Conservation (phyloP, 2,888 invertebrate genomes). For the Platypus cylindrus region DNA sequence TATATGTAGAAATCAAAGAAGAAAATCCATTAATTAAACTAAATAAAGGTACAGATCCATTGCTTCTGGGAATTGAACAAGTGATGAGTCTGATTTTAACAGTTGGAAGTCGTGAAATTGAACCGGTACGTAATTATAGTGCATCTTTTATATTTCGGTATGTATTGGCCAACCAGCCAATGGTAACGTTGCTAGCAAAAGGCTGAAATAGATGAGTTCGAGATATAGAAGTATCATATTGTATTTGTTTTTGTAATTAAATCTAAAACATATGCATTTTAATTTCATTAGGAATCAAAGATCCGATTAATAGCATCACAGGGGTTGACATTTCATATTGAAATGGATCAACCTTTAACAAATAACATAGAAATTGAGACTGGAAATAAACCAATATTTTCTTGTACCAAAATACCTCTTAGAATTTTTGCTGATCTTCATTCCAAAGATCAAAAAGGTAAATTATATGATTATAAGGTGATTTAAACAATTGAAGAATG, state of each 20-base stretch:
- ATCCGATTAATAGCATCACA: slow-evolving; percentile 53
- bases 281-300: slow-evolving; percentile 37
- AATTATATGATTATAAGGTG: slow-evolving; percentile 10
- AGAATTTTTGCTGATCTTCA: slow-evolving; percentile 62
- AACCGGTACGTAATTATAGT: slow-evolving; percentile 43
- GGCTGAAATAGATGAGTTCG: background rate
- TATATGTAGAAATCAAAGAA: slow-evolving; percentile 37
- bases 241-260: too few species aligned
- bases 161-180: too few species aligned
- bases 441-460: slow-evolving; percentile 42
- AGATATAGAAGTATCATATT: too few species aligned
- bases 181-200: background rate
- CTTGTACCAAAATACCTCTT: slow-evolving; percentile 33
- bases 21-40: slow-evolving; percentile 35
- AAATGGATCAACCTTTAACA: slow-evolving; percentile 31
- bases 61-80: slow-evolving; percentile 73
- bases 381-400: slow-evolving; percentile 27
- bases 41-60: slow-evolving; percentile 48
- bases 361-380: slow-evolving; percentile 38
- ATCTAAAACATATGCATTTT: background rate
- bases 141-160: too few species aligned
- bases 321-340: slow-evolving; percentile 48
- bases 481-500: slow-evolving; percentile 9
- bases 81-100: slow-evolving; percentile 60
- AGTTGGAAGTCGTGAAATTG: slow-evolving; percentile 65